Evolutionary conservation across 2,888 invertebrate species (phyloP), one percentile per base, ranked within the genome.

Genomic region (Scotopteryx bipunctaria): DNA sequence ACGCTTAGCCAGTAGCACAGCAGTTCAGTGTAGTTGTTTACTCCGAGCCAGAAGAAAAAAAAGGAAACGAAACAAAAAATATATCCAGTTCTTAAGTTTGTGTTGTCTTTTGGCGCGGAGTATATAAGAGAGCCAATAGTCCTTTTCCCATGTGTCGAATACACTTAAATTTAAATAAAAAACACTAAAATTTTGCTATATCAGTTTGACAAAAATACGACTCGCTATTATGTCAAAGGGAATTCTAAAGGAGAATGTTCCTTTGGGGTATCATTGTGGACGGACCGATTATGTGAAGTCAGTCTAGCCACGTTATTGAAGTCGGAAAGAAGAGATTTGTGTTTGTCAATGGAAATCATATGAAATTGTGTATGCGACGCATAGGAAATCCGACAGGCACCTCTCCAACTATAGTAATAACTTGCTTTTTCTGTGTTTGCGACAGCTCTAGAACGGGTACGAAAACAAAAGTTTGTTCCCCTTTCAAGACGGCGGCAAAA

Each of bases 401-500:
- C 44, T 47, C 53, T 54, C 48, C 33, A 41, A 44, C 38, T 38
- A 52, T 48, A 50, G 60, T 60, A 63, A 58, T 63, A 63, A 63
- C 58, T 57, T 46, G 63, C 61, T 65, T 84, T 88, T 85, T 86
- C 78, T 81, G 81, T 82, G 85, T 83, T 83, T 84, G 85, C 86
- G 82, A 86, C 91, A 91, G 91, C 88, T 88, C 86, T 90, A 91
- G 88, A 83, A 82, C 89, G 83, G 86, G 90, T 80, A 81, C 88
- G 92, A 93, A 93, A 92, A 91, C 92, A 87, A 93, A 93, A 92
- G 91, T 90, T 84, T 93, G 93, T 92, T 93, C 93, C 88, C 93
- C 93, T 92, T 93, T 93, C 93, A 94, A 93, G 93, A 93, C 93
- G 91, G 93, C 93, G 86, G 92, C 93, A 91, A 93, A 93, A 93